Evolutionary conservation across 2,888 invertebrate species (phyloP).

Genomic region (Drosophila antonietae): DNA sequence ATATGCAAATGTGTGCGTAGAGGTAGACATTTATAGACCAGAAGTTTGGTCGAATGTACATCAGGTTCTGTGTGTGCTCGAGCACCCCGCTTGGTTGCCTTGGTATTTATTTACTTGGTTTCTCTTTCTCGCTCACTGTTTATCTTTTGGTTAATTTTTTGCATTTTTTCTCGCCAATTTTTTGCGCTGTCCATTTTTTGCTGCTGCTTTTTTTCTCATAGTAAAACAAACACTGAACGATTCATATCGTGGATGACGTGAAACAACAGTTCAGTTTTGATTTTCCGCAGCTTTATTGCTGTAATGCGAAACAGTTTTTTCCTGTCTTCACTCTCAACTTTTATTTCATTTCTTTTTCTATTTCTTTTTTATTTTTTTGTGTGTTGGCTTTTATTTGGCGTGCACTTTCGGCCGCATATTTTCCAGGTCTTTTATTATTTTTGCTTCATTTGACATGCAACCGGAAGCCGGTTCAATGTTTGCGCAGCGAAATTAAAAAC

Average conservation of each 20-base stretch:
- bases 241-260: constrained; percentile 55
- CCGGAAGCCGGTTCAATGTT: constrained; percentile 68
- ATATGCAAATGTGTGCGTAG: constrained; percentile 64
- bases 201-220: not conserved
- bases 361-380: not conserved
- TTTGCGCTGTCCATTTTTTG: constrained; percentile 18
- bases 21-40: constrained; percentile 75
- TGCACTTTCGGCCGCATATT: constrained; percentile 65
- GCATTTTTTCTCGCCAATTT: constrained; percentile 31
- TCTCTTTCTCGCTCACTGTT: not conserved
- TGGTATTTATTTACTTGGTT: constrained; percentile 69
- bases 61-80: constrained; percentile 33
- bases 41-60: constrained; percentile 64
- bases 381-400: constrained; percentile 20
- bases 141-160: constrained; percentile 33
- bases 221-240: constrained; percentile 24
- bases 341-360: not conserved
- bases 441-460: constrained; percentile 72
- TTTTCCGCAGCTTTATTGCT: constrained; percentile 70
- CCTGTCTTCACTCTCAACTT: constrained; percentile 18
- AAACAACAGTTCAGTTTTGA: constrained; percentile 55
- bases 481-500: constrained; percentile 67
- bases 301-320: constrained; percentile 68
- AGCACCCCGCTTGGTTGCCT: constrained; percentile 56
- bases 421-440: constrained; percentile 49